Conservation (phyloP, 2,797 vertebrate species). For the Muscicapa comitata region DNA sequence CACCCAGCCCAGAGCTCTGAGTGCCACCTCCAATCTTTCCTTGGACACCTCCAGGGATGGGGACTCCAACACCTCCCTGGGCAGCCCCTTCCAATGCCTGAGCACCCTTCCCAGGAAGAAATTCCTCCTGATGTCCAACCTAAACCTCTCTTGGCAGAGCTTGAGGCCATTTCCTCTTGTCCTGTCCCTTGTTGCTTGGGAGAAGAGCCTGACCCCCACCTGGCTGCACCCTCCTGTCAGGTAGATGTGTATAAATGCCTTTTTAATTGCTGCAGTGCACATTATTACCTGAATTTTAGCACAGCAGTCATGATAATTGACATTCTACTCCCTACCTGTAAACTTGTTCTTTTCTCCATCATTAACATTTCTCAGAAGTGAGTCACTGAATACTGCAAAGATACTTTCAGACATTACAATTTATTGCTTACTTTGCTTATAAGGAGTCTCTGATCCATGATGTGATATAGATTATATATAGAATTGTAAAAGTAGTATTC, state of each 20-base stretch:
- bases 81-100: not conserved
- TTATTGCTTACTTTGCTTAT: not conserved
- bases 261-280: not conserved
- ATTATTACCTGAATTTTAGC: not conserved
- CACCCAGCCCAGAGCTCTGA: not conserved
- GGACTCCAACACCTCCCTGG: not conserved
- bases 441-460: not conserved
- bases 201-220: not conserved
- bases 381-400: not conserved
- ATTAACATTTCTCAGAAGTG: not conserved
- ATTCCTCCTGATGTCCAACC: not conserved
- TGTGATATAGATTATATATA: not conserved
- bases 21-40: not conserved
- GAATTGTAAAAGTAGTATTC: not conserved
- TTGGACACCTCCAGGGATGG: not conserved
- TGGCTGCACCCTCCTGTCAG: not conserved
- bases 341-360: not conserved
- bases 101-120: not conserved
- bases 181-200: not conserved
- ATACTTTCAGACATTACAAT: not conserved
- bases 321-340: not conserved
- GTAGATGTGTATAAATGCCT: not conserved
- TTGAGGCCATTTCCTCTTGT: not conserved
- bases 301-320: not conserved
- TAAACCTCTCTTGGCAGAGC: not conserved